Base-by-base conservation (phyloP, 2,797 vertebrate species). In the Garrulus glandarius region DNA sequence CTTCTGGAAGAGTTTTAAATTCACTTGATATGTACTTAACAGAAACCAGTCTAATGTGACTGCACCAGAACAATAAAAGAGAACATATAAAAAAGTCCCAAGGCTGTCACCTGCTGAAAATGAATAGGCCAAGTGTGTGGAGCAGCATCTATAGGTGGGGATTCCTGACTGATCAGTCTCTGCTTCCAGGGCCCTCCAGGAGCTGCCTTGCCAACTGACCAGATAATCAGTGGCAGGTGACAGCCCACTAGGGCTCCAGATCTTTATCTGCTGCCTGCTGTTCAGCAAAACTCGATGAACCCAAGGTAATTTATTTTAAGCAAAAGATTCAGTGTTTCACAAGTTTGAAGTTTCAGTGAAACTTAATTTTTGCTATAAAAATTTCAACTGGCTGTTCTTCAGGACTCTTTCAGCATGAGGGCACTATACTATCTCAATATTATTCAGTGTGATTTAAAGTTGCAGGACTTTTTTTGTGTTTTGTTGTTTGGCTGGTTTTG, bases 181-280 rank as follows among this genome's bases (percentile, higher is more conserved):
- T 77, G 41, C 14, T 88, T 93, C 47, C 52, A 84, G 46, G 27
- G 21, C 34, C 27, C 17, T 84, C 30, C 70, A 89, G n/a, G 53
- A 89, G 14, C 59, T 1, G 1, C 24, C 24, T 82, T 71, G 63
- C 50, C 46, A 72, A n/a, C 23, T 2, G 7, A 52, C 13, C 59
- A 76, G 43, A 91, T 65, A 84, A 79, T 57, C 81, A 79, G 74
- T 69, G 55, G 50, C 87, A 92, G 84, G 59, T 79, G 94, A 95
- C 39, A 92, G 11, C 50, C 8, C 84, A 59, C 24, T 37, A 70
- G 59, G 82, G 47, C 17, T 82, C 50, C 52, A 79, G 67, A 12
- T 72, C 67, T 79, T 95, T 82, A 82, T 76, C 55, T 76, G 39
- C 23, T 74, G 36, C 75, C 56, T 85, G 55, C 56, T 88, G 76